Evolutionary conservation across 2,797 vertebrate species (phyloP).

Genomic region (Arrhamphus sclerolepis): DNA sequence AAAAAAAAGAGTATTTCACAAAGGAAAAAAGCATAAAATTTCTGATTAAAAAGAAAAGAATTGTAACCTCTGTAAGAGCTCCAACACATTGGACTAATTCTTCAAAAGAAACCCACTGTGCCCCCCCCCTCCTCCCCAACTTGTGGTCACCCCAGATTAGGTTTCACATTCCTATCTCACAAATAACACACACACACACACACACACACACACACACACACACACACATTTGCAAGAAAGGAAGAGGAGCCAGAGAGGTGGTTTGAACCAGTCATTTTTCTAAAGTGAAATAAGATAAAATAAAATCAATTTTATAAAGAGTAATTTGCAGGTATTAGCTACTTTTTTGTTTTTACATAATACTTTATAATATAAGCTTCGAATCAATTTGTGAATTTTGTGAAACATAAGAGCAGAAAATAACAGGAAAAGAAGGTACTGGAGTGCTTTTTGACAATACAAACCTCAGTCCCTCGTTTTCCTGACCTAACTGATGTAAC

Average conservation of each 20-base stretch:
- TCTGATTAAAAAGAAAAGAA: constrained; percentile 22
- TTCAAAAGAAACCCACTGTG: constrained; percentile 45
- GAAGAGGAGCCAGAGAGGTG: constrained; percentile 22
- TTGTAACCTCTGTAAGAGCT: constrained; percentile 46
- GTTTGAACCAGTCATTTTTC: constrained; percentile 51
- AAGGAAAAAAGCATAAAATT: not conserved
- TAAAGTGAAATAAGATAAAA: too few relatives aligned
- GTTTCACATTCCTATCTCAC: constrained; percentile 75
- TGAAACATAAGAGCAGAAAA: too few relatives aligned
- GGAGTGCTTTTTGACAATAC: too few relatives aligned
- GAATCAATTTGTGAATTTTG: too few relatives aligned
- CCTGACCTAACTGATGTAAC: too few relatives aligned
- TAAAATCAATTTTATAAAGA: not conserved
- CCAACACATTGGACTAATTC: constrained; percentile 46
- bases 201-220: constrained; percentile 29
- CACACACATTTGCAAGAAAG: constrained; percentile 22
- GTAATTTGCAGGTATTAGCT: not conserved
- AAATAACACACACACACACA: constrained; percentile 48
- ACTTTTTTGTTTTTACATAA: too few relatives aligned
- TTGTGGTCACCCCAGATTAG: constrained; percentile 54
- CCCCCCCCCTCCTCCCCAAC: constrained; percentile 25
- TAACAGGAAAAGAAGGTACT: too few relatives aligned
- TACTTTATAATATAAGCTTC: too few relatives aligned
- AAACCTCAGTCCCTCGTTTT: too few relatives aligned
- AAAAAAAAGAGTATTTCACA: not conserved